Evolutionary conservation across 2,113 vertebrate species (phyloP), one percentile per base, ranked within the genome.

Genomic region (Rhinolophus ferrumequinum): DNA sequence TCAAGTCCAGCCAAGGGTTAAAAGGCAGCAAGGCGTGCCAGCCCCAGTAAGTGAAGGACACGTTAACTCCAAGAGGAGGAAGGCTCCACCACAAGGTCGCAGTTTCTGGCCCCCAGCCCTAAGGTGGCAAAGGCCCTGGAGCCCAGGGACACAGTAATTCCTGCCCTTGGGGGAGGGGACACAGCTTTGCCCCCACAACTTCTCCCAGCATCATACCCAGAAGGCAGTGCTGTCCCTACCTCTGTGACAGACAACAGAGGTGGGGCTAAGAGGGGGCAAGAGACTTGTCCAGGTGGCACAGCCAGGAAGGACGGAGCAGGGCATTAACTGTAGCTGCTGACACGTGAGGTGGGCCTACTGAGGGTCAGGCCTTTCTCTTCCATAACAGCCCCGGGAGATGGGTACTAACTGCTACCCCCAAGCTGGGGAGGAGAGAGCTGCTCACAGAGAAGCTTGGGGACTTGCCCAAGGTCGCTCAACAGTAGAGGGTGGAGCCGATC

Each of bases 321-420:
- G 54, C 50, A n/a, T 19, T 33, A 6, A 33, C 3, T 18, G 35
- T 8, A 58, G 35, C 50, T 3, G 19, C 22, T 26, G 38, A 9
- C 22, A 1, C 41, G 26, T 33, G 26, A 44, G n/a, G 21, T 58
- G 26, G 14, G 5, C 26, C 87, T 50, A 19, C 44, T 66, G 33
- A 22, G 33, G 26, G 24, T 26, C 24, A 44, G 33, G 67, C 47
- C 52, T 24, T 38, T 15, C 81, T 38, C 69, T 33, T 69, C 54
- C 13, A 0, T n/a, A 5, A 47, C 16, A 54, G 80, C 16, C 18
- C 2, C 4, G 3, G 0, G 11, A 24, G 26, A 8, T 14, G 15
- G 18, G 22, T n/a, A 1, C 35, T 4, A 16, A 21, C 30, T 66
- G 28, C 7, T 54, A 70, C 21, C 15, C 28, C 30, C 26, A 4